phyloP scores from a whole-genome alignment of 2,113 vertebrate genomes.

The Percopsis transmontana region DNA sequence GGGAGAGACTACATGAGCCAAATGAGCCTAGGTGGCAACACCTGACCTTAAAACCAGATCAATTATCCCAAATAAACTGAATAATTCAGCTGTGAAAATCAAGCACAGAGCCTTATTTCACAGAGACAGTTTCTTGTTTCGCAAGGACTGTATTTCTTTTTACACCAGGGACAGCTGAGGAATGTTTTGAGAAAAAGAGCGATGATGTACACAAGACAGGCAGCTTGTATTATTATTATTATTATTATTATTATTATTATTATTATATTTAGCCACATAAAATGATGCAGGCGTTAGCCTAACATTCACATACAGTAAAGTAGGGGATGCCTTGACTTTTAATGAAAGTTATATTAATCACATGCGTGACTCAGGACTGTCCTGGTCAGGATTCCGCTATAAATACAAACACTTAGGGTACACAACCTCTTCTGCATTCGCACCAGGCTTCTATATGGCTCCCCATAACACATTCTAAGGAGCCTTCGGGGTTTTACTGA shows the following conservation, averaged over 20 bases:
- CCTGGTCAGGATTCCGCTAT: no score
- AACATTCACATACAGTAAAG: neutral
- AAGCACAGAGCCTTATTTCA: constrained; percentile 37
- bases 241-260: no score
- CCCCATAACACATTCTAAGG: constrained; percentile 39
- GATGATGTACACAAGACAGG: neutral
- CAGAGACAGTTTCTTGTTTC: constrained; percentile 45
- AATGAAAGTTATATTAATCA: no score
- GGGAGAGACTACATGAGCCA: constrained; percentile 43
- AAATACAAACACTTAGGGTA: neutral
- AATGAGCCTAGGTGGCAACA: constrained; percentile 43
- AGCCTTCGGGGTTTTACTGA: constrained; percentile 45
- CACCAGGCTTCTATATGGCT: constrained; percentile 42
- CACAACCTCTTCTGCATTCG: constrained; percentile 25
- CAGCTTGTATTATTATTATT: neutral
- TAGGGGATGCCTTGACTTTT: neutral
- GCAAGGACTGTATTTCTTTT: constrained; percentile 39
- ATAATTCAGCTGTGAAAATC: constrained; percentile 69
- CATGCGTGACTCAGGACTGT: no score
- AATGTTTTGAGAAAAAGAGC: constrained; percentile 5
- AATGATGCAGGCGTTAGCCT: neutral
- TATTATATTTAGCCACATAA: constrained; percentile 4
- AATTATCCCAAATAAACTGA: constrained; percentile 64
- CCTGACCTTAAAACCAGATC: constrained; percentile 59
- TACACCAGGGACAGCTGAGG: constrained; percentile 13